phyloP scores from a whole-genome alignment of 2,888 invertebrate species.

The Drosophila melanocephala region DNA sequence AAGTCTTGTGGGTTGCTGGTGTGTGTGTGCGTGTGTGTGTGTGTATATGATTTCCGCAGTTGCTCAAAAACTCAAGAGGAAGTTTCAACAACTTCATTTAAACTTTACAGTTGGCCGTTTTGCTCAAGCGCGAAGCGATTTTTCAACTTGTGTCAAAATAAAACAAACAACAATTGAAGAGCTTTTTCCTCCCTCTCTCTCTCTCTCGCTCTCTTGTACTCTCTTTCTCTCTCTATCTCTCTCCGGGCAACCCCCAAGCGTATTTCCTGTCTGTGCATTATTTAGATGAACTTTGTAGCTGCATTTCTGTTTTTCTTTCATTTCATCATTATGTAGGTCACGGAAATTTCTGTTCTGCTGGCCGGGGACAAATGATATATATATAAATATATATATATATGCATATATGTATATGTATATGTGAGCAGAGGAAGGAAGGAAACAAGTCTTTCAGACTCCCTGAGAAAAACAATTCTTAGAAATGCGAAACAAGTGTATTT shows the following conservation, averaged over 20 bases:
- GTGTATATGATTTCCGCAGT: constrained; percentile 33
- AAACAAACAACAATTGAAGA: constrained; percentile 53
- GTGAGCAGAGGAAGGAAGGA: background rate
- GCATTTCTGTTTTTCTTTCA: constrained; percentile 35
- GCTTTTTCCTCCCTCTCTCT: constrained; percentile 1
- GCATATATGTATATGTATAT: background rate
- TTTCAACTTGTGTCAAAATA: constrained; percentile 64
- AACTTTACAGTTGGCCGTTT: constrained; percentile 33
- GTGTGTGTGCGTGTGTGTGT: background rate
- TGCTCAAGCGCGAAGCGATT: constrained; percentile 32
- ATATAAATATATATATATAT: background rate
- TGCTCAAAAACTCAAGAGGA: constrained; percentile 44
- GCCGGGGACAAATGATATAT: constrained; percentile 15
- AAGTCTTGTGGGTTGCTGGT: background rate
- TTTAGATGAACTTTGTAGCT: constrained; percentile 45
- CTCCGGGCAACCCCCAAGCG: constrained; percentile 2
- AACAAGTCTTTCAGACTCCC: constrained; percentile 6
- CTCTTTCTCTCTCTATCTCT: background rate
- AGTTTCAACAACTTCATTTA: constrained; percentile 55
- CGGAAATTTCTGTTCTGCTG: constrained; percentile 26
- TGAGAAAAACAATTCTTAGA: constrained; percentile 2
- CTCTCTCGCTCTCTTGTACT: background rate
- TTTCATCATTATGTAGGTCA: constrained; percentile 47
- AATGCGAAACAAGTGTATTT: background rate
- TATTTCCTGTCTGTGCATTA: constrained; percentile 52